Conservation (phyloP, 1,140 invertebrate species). For the Bombus superbus region DNA sequence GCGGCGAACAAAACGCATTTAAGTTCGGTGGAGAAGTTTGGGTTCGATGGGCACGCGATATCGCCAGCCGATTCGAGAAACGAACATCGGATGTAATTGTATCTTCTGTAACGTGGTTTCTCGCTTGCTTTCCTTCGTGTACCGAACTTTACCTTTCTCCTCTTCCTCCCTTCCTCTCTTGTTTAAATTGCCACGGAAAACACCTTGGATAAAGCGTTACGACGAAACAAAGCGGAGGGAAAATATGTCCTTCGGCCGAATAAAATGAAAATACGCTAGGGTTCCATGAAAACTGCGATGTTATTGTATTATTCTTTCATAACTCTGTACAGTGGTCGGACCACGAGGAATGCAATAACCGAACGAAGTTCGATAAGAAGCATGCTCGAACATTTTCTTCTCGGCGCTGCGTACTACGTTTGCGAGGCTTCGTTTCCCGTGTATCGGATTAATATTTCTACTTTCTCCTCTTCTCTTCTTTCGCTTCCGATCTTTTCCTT, state of each 20-base stretch:
- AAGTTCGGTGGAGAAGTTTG: conserved; percentile 45
- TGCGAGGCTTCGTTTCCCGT: background rate
- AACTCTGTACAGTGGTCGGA: background rate
- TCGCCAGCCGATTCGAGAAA: background rate
- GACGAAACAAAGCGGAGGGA: background rate
- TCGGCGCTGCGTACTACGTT: background rate
- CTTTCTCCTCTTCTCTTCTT: background rate
- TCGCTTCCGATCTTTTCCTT: background rate
- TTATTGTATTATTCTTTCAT: conserved; percentile 54
- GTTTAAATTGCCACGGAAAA: background rate
- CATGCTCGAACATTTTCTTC: conserved; percentile 1
- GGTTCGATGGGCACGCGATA: conserved; percentile 5
- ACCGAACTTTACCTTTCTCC: background rate
- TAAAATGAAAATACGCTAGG: background rate
- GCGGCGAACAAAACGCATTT: conserved; percentile 61
- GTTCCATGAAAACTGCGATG: background rate
- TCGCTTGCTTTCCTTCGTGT: background rate
- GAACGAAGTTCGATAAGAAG: conserved; percentile 36
- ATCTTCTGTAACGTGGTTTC: background rate
- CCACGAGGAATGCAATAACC: conserved; percentile 31
- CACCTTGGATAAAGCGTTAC: background rate
- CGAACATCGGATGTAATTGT: conserved; percentile 16
- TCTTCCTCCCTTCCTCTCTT: background rate
- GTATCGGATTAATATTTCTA: conserved; percentile 28
- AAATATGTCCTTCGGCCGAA: background rate